Evolutionary conservation across 2,113 vertebrate genomes (phyloP), one percentile per base, ranked within the genome.

Genomic region (Oreochromis aureus): DNA sequence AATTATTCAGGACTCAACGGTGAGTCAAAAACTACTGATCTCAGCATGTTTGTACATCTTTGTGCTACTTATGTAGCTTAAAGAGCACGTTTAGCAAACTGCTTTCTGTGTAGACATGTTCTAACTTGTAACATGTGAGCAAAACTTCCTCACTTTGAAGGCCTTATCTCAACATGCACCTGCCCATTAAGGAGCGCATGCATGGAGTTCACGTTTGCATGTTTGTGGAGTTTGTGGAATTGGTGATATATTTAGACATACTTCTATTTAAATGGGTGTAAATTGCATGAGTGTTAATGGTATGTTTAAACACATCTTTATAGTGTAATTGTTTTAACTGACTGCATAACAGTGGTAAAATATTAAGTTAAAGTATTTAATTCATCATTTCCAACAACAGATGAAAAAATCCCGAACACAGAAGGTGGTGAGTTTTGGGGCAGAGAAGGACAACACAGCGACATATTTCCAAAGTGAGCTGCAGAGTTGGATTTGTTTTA

Each of bases 181-280:
- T 76, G 71, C 71, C 41, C 15, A 48, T 48, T 30, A 76, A 48
- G 1, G 2, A 78, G 27, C 1, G 4, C 44, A 78, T 32, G 18
- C 27, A 51, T 0, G 3, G 9, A 51, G 1, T 78, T 78, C 4
- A 32, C 3, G 0, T 32, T 3, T 32, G 16, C 10, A 78, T 32
- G 24, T 51, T 78, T 78, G 16, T 32, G 3, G 16, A 32, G 15
- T 51, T 46, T 27, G 27, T 69, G 39, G 7, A 71, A 71, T 44
- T 27, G 0, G 39, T 44, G 22, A 46, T 2, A 71, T 44, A 71
- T 44, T 24, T 71, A 46, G 0, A 6, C 39, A 71, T 16, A 10
- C 39, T 71, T 41, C 6, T 6, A 6, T 69, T 69, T 69, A 41
- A 41, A 69, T 41, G 63, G 36, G 63, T 69, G 63, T 22, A 24